These are phyloP conservation scores for Ichneumoninae sp. DNA, from an alignment of 2,888 invertebrate species.

Conservation along the genomic window DNA sequence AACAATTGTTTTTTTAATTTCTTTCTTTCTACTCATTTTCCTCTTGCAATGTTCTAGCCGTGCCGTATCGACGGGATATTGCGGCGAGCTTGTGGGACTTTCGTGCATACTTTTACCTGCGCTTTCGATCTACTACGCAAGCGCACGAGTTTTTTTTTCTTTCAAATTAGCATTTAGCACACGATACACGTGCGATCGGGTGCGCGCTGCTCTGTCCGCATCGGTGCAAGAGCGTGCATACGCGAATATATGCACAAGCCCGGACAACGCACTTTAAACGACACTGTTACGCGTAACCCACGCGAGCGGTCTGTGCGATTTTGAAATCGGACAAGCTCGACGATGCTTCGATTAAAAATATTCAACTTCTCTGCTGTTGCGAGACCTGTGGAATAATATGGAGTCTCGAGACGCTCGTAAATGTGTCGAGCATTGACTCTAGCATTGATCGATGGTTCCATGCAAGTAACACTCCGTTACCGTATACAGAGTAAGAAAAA, in stretches of 20 bases:
- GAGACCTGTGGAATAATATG: background rate
- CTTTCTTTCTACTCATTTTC: background rate
- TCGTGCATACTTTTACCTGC: conserved; percentile 23
- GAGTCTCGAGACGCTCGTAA: background rate
- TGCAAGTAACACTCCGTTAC: too few relatives aligned
- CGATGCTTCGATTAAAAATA: background rate
- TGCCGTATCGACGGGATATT: conserved; percentile 46
- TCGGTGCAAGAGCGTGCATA: conserved; percentile 70
- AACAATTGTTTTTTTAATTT: background rate
- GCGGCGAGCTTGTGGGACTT: conserved; percentile 22
- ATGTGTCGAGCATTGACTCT: background rate
- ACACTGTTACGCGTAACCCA: conserved; percentile 27
- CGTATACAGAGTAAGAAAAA: too few relatives aligned
- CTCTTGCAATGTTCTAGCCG: background rate
- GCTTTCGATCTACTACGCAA: conserved; percentile 24
- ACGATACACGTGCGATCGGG: conserved; percentile 68
- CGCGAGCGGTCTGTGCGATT: conserved; percentile 33
- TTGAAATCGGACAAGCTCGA: conserved; percentile 53
- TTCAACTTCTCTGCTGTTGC: background rate
- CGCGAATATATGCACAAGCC: conserved; percentile 18
- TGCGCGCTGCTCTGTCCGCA: conserved; percentile 40
- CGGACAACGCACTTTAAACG: conserved; percentile 1
- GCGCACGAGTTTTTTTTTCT: conserved; percentile 47
- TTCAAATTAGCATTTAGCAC: conserved; percentile 72
- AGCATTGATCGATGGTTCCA: background rate